Evolutionary conservation across 37 sponge, comb jelly and placozoan genomes (phyloP).

Genomic region (Cladorhizidae sp.): DNA sequence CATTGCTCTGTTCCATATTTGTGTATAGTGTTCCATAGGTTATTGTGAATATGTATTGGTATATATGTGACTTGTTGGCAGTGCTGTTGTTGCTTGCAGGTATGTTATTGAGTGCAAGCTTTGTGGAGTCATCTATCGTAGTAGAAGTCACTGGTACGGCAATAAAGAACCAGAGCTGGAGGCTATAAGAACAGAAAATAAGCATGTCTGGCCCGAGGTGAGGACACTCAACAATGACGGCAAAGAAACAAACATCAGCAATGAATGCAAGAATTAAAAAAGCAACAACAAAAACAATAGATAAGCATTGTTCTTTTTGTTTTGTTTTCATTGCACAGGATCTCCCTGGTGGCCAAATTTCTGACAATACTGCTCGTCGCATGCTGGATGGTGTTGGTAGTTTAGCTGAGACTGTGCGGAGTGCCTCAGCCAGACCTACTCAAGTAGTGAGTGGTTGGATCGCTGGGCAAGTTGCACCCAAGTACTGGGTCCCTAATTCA

Average conservation of each 20-base stretch:
- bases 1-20: background rate
- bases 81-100: too few species aligned
- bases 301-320: background rate
- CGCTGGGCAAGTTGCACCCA: conserved; percentile 80
- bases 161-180: conserved; percentile 74
- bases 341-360: conserved; percentile 4
- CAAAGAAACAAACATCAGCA: background rate
- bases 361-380: conserved; percentile 57
- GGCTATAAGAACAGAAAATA: conserved; percentile 77
- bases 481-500: conserved; percentile 91
- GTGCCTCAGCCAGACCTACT: conserved; percentile 62
- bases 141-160: conserved; percentile 95
- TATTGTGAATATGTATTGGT: background rate
- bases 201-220: conserved; percentile 93
- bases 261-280: background rate
- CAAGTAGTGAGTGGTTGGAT: conserved; percentile 81
- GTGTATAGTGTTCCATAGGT: background rate
- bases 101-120: conserved; percentile 86
- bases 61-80: too few species aligned
- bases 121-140: conserved; percentile 92
- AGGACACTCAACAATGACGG: background rate
- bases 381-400: conserved; percentile 73
- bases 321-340: conserved; percentile 23
- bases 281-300: background rate
- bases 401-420: conserved; percentile 58